Evolutionary conservation across 2,888 invertebrate genomes (phyloP).

Genomic region (Drosophila mimica): DNA sequence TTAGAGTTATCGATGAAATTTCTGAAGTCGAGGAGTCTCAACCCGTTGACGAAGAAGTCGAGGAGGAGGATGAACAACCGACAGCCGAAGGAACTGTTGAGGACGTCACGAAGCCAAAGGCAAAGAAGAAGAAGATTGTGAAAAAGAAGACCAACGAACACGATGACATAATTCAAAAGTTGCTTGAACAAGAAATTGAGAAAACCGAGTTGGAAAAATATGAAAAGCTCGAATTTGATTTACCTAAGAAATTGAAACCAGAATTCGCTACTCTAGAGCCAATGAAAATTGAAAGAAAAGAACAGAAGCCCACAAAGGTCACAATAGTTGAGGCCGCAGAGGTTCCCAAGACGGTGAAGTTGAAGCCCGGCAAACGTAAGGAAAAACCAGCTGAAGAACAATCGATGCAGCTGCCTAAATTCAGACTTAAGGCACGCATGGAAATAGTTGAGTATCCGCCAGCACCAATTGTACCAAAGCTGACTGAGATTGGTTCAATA

Average conservation of each 20-base stretch:
- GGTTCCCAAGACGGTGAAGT: conserved; percentile 88
- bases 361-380: conserved; percentile 86
- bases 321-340: conserved; percentile 87
- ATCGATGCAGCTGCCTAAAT: conserved; percentile 88
- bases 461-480: conserved; percentile 85
- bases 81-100: conserved; percentile 42
- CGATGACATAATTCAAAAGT: conserved; percentile 82
- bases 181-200: conserved; percentile 84
- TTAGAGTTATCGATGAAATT: conserved; percentile 78
- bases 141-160: conserved; percentile 83
- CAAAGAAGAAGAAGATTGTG: conserved; percentile 78
- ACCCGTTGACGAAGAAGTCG: conserved; percentile 81
- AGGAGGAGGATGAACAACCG: conserved; percentile 74
- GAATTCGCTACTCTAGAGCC: conserved; percentile 84
- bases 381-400: conserved; percentile 86
- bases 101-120: conserved; percentile 69
- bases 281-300: conserved; percentile 87
- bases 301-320: conserved; percentile 88
- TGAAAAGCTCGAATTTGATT: conserved; percentile 84
- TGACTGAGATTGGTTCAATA: conserved; percentile 87
- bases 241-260: conserved; percentile 79
- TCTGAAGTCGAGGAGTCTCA: conserved; percentile 76
- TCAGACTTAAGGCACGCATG: conserved; percentile 89
- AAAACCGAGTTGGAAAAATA: conserved; percentile 85
- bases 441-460: conserved; percentile 88